Evolutionary conservation across 2,797 vertebrate genomes (phyloP), one percentile per base, ranked within the genome.

Genomic region (Acrocephalus scirpaceus): DNA sequence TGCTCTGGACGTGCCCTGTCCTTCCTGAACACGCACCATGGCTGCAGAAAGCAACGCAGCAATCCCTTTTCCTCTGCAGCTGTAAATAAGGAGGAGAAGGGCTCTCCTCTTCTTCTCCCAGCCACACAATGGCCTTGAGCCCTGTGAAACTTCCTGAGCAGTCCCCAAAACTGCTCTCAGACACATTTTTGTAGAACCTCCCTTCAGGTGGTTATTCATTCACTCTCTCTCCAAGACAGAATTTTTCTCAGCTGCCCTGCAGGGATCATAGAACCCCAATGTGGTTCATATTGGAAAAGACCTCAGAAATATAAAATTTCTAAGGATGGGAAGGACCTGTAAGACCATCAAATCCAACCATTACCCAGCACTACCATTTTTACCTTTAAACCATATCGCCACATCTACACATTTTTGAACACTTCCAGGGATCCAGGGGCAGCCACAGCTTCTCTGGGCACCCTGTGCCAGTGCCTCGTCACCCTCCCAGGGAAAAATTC

Each of bases 231-330:
- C 38, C 66, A 27, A 57, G 67, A 26, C 19, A 9, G 47, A 44
- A 7, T 82, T 84, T 29, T 57, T 18, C 65, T 56, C 10, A 4
- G 42, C 22, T 77, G 27, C 38, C 30, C 29, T 40, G 60, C 4
- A 84, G 54, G 19, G 40, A 71, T 47, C 19, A 42, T 0, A 42
- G 34, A 48, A 42, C 38, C 42, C 15, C 13, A 32, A 9, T 12
- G 36, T 56, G 20, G 32, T 4, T n/a, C 2, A 1, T 10, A 10
- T 1, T 22, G 20, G 44, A 57, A 57, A 20, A 19, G 3, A 26
- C 11, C n/a, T 57, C 38, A 45, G 64, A n/a, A 70, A 50, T 6
- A 44, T 1, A 38, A 64, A 15, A 57, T 64, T 50, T 11, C 23
- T n/a, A 5, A 44, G 13, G 34, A n/a, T n/a, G 36, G 50, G n/a